Base-by-base conservation (phyloP, 1,140 invertebrate genomes). In the Cydia fagiglandana region DNA sequence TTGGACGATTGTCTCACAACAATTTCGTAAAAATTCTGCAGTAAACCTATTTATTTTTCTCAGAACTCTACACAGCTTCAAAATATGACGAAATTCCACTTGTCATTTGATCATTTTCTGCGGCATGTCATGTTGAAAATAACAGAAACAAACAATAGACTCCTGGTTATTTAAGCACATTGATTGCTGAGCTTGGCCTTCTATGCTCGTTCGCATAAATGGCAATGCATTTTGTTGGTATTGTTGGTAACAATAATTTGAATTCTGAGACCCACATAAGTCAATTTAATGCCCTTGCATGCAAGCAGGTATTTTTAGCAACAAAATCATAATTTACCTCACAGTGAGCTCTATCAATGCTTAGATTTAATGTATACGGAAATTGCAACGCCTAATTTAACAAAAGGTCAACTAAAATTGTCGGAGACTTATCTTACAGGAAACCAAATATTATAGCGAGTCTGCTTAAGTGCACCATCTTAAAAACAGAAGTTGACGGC, bases 151-250 rank as follows among this genome's bases (percentile, higher is more conserved):
- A 61, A 61, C 20, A 24, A 61, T 61, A 61, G 17, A 24, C 20
- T 61, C 7, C 56, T 20, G 56, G 56, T 61, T 10, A 24, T n/a
- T 61, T 61, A 56, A 61, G 20, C 56, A 12, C 53, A 56, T 20
- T 61, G 17, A 61, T 61, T 61, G 56, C 20, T 61, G 56, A 61
- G 56, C 56, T 61, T 61, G 56, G 56, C 56, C 56, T 61, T 61
- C 17, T 12, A 61, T 20, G 9, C n/a, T 61, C n/a, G 53, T 56
- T 56, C 56, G 56, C 20, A 61, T 61, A 61, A 61, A 61, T 61
- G 56, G 20, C 56, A 61, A 61, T 61, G 56, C 56, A 61, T 61
- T 61, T 61, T 61, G 17, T 61, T 24, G 20, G 56, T 61, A 24
- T 61, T 61, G 17, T 61, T 24, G 20, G 56, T 61, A 24, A 20